Evolutionary conservation across 2,888 invertebrate genomes (phyloP), one percentile per base, ranked within the genome.

Genomic region (Eupithecia pulchellata): DNA sequence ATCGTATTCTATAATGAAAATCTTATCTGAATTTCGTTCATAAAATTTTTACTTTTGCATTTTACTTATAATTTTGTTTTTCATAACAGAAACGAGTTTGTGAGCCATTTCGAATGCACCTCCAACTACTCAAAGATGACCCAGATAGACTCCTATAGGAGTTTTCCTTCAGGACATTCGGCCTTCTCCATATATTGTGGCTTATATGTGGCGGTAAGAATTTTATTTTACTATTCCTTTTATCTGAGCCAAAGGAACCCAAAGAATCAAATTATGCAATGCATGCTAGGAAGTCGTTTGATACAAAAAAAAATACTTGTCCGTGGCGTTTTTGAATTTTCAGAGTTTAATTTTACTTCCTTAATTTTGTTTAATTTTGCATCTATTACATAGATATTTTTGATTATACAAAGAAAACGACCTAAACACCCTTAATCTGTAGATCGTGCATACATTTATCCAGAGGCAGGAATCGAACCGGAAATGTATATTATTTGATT

Each of bases 141-240:
- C 62, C 91, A 97, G 57, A 90, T 90, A 64, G 97, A 97, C 84
- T 85, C 95, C 60, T 85, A 96, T 94, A 84, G 96, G 94, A 93
- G 97, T 95, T 82, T 97, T 85, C 97, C 97, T 0, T 97, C 97
- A 0, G 97, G 97, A 4, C 97, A 97, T 86, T 93, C 97, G 0
- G 96, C 97, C 0, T 76, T 96, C 14, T 96, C 97, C 0, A 92
- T 96, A 30, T 97, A 95, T 82, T 94, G 95, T 29, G 95, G 96
- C 34, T 82, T 96, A 1, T 97, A 96, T 82, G 70, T 95, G 79
- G 90, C 95, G 83, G 96, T 96, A 87, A 95, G 95, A 32, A 25
- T 34, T 0, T 36, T 34, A 32, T 60, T 20, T 32, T 2, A 17
- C 6, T 20, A 32, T 27, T 29, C 9, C 25, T 3, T 0, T 8